phyloP scores from a whole-genome alignment of 2,113 vertebrate species.

The Mastomys natalensis region DNA sequence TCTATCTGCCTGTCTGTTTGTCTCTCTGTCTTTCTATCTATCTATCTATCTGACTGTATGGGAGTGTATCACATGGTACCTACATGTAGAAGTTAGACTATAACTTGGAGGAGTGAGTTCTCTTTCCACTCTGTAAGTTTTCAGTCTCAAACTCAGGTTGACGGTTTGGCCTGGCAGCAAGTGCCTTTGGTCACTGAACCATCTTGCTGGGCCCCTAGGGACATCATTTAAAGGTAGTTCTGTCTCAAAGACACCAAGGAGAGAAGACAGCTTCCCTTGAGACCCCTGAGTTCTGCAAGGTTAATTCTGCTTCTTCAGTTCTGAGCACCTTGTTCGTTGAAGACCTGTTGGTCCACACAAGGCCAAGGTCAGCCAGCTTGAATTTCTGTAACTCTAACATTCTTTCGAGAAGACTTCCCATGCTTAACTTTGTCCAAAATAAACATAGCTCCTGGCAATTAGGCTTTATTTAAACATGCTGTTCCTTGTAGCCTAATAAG shows the following conservation, averaged over 20 bases:
- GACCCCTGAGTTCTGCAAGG: neutral
- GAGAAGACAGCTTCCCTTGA: neutral
- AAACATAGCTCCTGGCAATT: slow-evolving; percentile 75
- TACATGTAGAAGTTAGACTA: neutral
- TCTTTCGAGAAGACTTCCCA: slow-evolving; percentile 71
- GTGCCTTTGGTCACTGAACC: neutral
- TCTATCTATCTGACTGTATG: no score
- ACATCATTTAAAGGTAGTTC: neutral
- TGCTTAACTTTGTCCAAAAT: neutral
- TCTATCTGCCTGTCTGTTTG: neutral
- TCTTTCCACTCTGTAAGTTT: neutral
- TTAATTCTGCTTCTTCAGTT: neutral
- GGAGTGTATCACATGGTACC: neutral
- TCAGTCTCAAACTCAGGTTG: neutral
- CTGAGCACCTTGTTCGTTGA: neutral
- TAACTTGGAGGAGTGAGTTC: neutral
- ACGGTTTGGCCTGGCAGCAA: neutral
- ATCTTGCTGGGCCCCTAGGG: neutral
- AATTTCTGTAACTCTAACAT: slow-evolving; percentile 65
- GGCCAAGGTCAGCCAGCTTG: neutral
- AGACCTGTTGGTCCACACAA: neutral
- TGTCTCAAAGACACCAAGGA: neutral
- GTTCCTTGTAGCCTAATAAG: slow-evolving; percentile 32
- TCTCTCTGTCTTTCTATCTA: fast-evolving
- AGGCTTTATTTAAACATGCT: slow-evolving; percentile 69